These are phyloP conservation scores for Cabera pusaria DNA, from an alignment of 2,888 invertebrate species.

Conservation along the genomic window DNA sequence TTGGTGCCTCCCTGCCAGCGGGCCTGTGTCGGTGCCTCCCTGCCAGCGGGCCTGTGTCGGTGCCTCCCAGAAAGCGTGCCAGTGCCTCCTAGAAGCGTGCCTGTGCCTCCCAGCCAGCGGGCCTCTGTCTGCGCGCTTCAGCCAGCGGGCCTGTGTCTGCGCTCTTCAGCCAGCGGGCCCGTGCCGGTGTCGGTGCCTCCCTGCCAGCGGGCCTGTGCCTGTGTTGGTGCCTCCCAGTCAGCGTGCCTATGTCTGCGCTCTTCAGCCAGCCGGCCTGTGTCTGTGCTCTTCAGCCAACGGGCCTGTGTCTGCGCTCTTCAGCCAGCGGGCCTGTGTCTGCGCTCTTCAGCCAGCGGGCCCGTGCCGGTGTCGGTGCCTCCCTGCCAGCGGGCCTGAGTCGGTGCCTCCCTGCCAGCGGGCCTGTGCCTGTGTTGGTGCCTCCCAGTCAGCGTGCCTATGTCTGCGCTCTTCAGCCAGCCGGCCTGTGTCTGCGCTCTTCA, in stretches of 20 bases:
- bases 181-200: not conserved
- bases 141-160: not conserved
- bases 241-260: too few species aligned
- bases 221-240: not conserved
- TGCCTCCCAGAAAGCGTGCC: not conserved
- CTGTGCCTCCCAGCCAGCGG: not conserved
- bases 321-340: too few species aligned
- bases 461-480: too few species aligned
- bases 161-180: not conserved
- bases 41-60: too few species aligned
- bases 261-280: not conserved
- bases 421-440: too few species aligned
- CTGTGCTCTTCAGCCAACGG: not conserved
- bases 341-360: not conserved
- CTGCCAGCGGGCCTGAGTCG: slow-evolving; percentile 1
- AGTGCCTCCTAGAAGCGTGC: not conserved
- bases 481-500: slow-evolving; percentile 1
- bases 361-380: not conserved
- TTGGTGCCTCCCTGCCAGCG: not conserved
- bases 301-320: not conserved
- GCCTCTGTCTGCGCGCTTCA: not conserved
- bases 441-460: too few species aligned
- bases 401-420: slow-evolving; percentile 1
- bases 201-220: not conserved
- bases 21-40: not conserved